Evolutionary conservation across 2,797 vertebrate genomes (phyloP), one percentile per base, ranked within the genome.

Genomic region (Pangasius mekongensis): DNA sequence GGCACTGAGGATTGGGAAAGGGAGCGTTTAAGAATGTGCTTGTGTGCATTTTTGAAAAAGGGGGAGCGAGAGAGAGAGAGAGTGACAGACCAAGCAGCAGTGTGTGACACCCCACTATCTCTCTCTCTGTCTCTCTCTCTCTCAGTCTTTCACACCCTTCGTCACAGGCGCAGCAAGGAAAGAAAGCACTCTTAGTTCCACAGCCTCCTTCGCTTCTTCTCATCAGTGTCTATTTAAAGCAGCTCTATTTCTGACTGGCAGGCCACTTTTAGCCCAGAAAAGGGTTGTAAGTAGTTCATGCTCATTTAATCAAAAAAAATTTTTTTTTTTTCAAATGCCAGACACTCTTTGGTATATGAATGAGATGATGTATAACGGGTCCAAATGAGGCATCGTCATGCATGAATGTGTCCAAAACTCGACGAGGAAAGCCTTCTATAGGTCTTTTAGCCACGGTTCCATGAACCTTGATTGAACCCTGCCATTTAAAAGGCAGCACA

Each of bases 261-360:
- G 66, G 82, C 67, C 89, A 86, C 85, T 89, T 90, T 88, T 87
- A 90, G 80, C 87, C 86, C 86, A 84, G 84, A 89, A 90, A 82
- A 84, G 36, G 69, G 58, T 87, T 89, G 39, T 54, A 86, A 89
- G 80, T 86, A 91, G 89, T 89, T 86, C 81, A 89, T 33, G 64
- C 86, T 86, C 89, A 89, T 80, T 86, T 87, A 89, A 91, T 89
- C 80, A 81, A 87, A 89, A 87, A 80, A 81, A n/a, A 3, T 36
- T 36, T 36, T 36, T 36, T 82, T 78, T 30, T 84, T 89, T 84
- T 64, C 9, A 27, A 86, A 66, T 33, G 36, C 36, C 47, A 67
- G 47, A 52, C 5, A 3, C 14, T 66, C 11, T 76, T 60, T 86
- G 47, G 83, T 84, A 87, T 87, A 86, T 86, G 24, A 90, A 84